These are phyloP conservation scores for Myotis pilosus DNA, from an alignment of 2,797 vertebrate species.

Conservation along the genomic window DNA sequence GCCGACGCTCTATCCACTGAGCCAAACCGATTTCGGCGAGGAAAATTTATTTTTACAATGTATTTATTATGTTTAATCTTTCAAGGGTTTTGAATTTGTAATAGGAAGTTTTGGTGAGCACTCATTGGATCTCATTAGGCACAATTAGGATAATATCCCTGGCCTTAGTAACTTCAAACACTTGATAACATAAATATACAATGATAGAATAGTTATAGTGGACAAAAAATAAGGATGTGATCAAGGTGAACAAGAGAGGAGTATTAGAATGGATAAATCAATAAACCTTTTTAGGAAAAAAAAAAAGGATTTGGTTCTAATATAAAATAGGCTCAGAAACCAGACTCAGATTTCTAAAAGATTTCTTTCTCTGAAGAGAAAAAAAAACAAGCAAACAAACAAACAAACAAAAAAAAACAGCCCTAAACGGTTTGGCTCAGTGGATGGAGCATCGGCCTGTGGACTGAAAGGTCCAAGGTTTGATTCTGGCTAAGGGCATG, in stretches of 20 bases:
- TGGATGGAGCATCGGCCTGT: too few relatives aligned
- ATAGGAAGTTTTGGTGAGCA: background rate
- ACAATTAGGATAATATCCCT: background rate
- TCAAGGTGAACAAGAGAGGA: background rate
- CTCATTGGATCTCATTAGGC: background rate
- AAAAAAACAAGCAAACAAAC: too few relatives aligned
- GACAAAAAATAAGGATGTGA: background rate
- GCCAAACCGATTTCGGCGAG: too few relatives aligned
- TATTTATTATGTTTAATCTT: background rate
- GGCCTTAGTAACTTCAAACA: background rate
- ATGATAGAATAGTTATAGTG: background rate
- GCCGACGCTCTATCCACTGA: too few relatives aligned
- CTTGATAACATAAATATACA: background rate
- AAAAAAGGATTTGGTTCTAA: background rate
- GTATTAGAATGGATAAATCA: background rate
- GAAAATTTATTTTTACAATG: background rate
- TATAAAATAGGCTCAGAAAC: constrained; percentile 16
- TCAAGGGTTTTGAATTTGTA: background rate
- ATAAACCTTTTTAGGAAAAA: background rate
- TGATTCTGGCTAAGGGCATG: too few relatives aligned
- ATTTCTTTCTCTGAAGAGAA: constrained; percentile 14
- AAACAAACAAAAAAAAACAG: too few relatives aligned
- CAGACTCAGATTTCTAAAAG: background rate
- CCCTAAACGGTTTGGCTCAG: too few relatives aligned
- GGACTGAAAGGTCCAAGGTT: too few relatives aligned